Conservation (phyloP, 2,113 vertebrate species). For the Aptenodytes patagonicus region DNA sequence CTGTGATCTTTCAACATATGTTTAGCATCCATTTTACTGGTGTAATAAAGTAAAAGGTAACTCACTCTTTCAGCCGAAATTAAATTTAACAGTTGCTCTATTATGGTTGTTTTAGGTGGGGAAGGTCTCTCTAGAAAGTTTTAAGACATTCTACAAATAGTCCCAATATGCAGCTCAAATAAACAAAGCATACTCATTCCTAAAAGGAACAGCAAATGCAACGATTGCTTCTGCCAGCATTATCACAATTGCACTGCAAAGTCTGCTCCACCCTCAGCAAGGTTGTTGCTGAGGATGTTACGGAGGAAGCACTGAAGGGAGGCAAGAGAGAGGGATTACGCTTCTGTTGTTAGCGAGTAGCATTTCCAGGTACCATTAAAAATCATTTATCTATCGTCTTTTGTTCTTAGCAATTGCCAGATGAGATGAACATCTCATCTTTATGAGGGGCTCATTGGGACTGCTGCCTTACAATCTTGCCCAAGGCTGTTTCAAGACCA, state of each 20-base stretch:
- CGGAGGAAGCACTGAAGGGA: not conserved
- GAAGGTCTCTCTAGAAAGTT: not conserved
- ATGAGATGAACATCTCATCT: not conserved
- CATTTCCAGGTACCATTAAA: slow-evolving; percentile 12
- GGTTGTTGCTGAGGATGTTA: not conserved
- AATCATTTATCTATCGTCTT: not conserved
- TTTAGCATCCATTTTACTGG: not conserved
- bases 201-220: not conserved
- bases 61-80: slow-evolving; percentile 21
- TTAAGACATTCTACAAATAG: slow-evolving; percentile 22
- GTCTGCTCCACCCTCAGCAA: not conserved
- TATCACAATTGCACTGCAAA: not conserved
- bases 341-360: not conserved
- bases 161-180: not conserved
- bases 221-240: not conserved
- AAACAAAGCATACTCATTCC: not conserved
- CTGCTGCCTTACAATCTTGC: not conserved
- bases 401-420: not conserved
- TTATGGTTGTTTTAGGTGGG: slow-evolving; percentile 15
- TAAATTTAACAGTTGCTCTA: slow-evolving; percentile 46
- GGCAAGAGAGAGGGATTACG: not conserved
- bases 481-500: not conserved
- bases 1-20: not conserved
- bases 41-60: slow-evolving; percentile 47
- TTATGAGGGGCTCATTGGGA: slow-evolving; percentile 5